A percentile compares a stretch with the other conserved stretches of the same genome.
These are phyloP conservation scores for Malurus alboscapulatus DNA, from an alignment of 2,113 vertebrate species.

Conservation along the genomic window DNA sequence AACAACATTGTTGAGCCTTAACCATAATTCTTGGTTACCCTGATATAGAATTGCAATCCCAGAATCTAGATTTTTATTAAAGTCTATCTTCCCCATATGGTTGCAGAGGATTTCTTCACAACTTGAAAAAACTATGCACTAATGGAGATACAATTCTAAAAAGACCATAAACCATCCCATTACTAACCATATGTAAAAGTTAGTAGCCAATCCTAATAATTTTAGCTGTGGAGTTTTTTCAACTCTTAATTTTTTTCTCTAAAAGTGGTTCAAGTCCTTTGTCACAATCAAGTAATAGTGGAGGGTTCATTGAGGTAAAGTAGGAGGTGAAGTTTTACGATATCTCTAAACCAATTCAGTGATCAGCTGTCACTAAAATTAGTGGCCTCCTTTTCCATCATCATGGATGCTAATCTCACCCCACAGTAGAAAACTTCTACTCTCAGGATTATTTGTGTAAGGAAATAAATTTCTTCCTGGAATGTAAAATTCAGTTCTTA, in stretches of 20 bases:
- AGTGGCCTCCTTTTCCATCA: background rate
- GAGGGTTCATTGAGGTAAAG: background rate
- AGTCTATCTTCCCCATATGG: background rate
- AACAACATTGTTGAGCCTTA: background rate
- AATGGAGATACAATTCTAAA: background rate
- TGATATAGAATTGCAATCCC: background rate
- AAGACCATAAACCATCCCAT: background rate
- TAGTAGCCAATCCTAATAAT: background rate
- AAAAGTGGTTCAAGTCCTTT: background rate
- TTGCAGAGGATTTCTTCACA: background rate
- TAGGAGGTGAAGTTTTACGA: background rate
- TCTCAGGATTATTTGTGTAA: background rate
- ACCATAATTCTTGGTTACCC: background rate
- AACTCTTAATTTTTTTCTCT: background rate
- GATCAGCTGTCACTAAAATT: background rate
- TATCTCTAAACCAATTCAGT: background rate
- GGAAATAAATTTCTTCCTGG: background rate
- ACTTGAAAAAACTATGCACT: background rate
- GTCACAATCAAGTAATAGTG: background rate
- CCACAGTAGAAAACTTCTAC: background rate
- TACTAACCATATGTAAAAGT: background rate
- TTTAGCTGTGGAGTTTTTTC: background rate
- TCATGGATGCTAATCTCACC: background rate
- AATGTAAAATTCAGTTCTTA: background rate
- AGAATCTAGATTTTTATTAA: background rate